A percentile compares a stretch with the other conserved stretches of the same genome.
These are phyloP conservation scores for Mustela lutreola DNA, from an alignment of 2,113 vertebrate species.

Conservation along the genomic window DNA sequence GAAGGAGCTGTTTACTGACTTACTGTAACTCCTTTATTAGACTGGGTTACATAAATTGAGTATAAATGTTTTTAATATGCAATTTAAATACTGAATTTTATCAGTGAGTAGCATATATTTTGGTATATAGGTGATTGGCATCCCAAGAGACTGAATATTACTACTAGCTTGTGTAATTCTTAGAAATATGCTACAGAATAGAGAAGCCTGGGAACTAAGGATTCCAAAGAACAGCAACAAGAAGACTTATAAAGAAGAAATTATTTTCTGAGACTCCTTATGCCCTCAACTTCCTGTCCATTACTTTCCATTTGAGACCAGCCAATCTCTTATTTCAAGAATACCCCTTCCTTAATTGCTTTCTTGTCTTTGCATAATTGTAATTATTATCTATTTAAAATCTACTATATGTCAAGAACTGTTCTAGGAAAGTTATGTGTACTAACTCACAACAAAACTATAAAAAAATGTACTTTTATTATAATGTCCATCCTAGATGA, in stretches of 20 bases:
- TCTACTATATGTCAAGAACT: neutral
- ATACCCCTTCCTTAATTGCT: neutral
- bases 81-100: neutral
- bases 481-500: neutral
- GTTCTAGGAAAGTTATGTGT: neutral
- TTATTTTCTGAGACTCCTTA: neutral
- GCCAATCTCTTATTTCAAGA: neutral
- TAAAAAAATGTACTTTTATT: conserved; percentile 24
- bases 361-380: neutral
- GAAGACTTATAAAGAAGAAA: neutral
- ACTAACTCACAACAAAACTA: neutral
- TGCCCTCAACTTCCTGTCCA: neutral
- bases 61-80: neutral
- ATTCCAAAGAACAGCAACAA: neutral
- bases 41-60: neutral
- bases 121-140: neutral
- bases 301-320: neutral
- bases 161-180: neutral
- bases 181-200: neutral
- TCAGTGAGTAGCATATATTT: neutral
- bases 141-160: neutral
- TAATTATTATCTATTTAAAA: neutral
- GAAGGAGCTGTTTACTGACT: neutral
- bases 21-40: neutral
- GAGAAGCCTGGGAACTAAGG: neutral